Percentiles rank a stretch among this genome's conserved stretches.
phyloP scores from a whole-genome alignment of 1,140 invertebrate genomes.

The Temnothorax longispinosus region DNA sequence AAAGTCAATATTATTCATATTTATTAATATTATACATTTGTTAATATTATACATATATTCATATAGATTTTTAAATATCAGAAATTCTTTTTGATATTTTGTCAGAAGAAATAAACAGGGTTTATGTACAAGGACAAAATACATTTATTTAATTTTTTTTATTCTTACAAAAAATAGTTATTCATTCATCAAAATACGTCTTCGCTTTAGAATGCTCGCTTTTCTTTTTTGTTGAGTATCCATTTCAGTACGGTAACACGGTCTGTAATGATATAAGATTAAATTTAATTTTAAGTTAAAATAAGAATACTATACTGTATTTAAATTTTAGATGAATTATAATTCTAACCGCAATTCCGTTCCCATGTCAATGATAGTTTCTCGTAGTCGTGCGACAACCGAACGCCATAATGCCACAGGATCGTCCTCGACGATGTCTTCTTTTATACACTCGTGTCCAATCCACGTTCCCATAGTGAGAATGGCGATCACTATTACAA shows the following conservation, averaged over 20 bases:
- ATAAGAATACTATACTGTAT: not conserved
- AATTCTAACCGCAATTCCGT: constrained; percentile 17
- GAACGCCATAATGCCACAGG: not conserved
- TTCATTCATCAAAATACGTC: not conserved
- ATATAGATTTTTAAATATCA: not conserved
- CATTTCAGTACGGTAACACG: not conserved
- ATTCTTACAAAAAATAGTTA: not conserved
- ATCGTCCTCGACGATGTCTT: not conserved
- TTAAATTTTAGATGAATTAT: not conserved
- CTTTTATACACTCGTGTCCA: not conserved
- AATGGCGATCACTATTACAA: constrained; percentile 32
- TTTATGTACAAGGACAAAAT: not conserved
- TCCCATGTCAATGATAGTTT: not conserved
- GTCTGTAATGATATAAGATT: not conserved
- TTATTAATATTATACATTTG: not conserved
- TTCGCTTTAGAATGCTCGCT: constrained; percentile 15
- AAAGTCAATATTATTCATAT: not conserved
- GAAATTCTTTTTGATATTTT: not conserved
- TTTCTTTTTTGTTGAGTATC: constrained; percentile 22
- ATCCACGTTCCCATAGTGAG: constrained; percentile 27
- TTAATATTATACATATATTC: not conserved
- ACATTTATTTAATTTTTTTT: constrained; percentile 11
- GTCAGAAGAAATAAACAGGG: not conserved
- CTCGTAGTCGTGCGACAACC: constrained; percentile 5
- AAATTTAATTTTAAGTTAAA: not conserved